Conservation (phyloP, 1,140 invertebrate genomes). For the Listronotus bonariensis region DNA sequence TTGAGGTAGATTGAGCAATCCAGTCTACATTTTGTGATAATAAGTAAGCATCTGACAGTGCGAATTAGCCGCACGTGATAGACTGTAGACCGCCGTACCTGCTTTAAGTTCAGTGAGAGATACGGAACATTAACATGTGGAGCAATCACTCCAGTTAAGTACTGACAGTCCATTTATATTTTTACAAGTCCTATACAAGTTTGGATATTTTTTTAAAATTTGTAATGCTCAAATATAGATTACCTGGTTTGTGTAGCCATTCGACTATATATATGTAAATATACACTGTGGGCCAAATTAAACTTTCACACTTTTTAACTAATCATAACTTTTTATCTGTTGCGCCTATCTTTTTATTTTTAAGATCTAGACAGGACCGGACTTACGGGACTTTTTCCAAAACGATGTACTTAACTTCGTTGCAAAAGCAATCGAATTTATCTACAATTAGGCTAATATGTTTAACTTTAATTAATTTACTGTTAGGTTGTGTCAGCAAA, state of each 20-base stretch:
- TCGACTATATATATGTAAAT: slow-evolving; percentile 8
- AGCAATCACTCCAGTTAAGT: slow-evolving; percentile 29
- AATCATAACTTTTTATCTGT: too few species aligned
- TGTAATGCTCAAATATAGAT: slow-evolving; percentile 47
- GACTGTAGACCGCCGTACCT: slow-evolving; percentile 51
- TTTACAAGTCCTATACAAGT: slow-evolving; percentile 47
- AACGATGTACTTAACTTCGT: too few species aligned
- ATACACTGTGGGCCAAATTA: too few species aligned
- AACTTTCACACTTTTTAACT: too few species aligned
- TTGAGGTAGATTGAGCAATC: slow-evolving; percentile 46
- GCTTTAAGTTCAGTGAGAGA: slow-evolving; percentile 48
- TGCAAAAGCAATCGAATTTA: too few species aligned
- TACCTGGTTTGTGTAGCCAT: slow-evolving; percentile 17
- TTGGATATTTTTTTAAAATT: slow-evolving; percentile 52
- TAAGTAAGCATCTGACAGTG: slow-evolving; percentile 49
- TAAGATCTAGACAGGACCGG: too few species aligned
- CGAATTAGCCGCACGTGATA: slow-evolving; percentile 44
- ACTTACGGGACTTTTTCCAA: too few species aligned
- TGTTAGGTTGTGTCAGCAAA: too few species aligned
- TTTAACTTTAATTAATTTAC: too few species aligned
- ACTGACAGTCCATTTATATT: slow-evolving; percentile 52
- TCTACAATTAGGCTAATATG: too few species aligned
- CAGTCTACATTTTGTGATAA: slow-evolving; percentile 50
- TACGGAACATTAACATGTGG: slow-evolving; percentile 22
- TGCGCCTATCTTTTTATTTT: too few species aligned